phyloP scores from a whole-genome alignment of 2,888 invertebrate species.

The Timandra comae region DNA sequence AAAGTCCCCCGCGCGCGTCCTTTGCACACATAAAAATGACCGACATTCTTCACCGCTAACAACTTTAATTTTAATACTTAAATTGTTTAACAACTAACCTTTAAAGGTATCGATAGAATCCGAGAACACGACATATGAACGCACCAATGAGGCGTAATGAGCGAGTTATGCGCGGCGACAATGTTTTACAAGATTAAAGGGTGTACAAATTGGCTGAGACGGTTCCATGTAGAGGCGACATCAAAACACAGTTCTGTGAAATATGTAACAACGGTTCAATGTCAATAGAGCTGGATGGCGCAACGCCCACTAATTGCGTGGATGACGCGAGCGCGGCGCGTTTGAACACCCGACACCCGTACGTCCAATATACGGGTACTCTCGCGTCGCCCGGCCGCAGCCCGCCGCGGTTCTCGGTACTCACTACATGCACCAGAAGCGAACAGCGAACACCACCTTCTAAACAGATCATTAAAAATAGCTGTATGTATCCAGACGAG shows the following conservation, averaged over 20 bases:
- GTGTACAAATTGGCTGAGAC: conserved; percentile 39
- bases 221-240: conserved; percentile 39
- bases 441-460: conserved; percentile 17
- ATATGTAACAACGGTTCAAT: conserved; percentile 69
- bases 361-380: conserved; percentile 8
- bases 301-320: conserved; percentile 63
- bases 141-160: conserved; percentile 11
- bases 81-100: no score
- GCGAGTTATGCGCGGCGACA: conserved; percentile 10
- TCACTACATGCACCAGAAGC: conserved; percentile 13
- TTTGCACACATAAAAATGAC: no score
- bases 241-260: conserved; percentile 66
- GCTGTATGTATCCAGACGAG: no score
- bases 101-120: not conserved
- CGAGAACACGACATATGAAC: conserved; percentile 1
- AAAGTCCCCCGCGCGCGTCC: no score
- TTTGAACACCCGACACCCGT: conserved; percentile 58
- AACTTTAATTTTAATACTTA: no score
- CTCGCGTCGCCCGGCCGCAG: conserved; percentile 27
- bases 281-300: conserved; percentile 65
- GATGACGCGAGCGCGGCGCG: conserved; percentile 52
- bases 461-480: no score
- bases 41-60: no score
- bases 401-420: conserved; percentile 62
- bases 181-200: conserved; percentile 32